Evolutionary conservation across 2,888 invertebrate species (phyloP).

Genomic region (Strigamia crassipes): DNA sequence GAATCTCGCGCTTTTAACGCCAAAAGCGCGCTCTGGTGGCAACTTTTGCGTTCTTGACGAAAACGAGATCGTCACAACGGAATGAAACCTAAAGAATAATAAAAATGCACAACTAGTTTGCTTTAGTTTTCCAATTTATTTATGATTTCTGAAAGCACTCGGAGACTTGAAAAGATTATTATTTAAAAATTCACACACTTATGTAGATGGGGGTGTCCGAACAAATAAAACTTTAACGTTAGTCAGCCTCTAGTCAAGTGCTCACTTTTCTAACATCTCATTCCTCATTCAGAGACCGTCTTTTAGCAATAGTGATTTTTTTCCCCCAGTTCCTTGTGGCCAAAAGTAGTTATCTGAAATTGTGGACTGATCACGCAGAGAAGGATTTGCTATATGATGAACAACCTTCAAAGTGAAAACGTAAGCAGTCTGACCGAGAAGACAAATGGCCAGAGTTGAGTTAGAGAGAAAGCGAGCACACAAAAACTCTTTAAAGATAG

Average conservation of each 20-base stretch:
- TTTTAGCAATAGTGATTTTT: background rate
- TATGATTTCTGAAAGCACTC: background rate
- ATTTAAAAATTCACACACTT: background rate
- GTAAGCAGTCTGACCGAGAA: slow-evolving; percentile 20
- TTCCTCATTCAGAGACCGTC: slow-evolving; percentile 26
- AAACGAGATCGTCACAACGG: no score
- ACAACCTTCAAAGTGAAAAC: slow-evolving; percentile 37
- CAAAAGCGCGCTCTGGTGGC: no score
- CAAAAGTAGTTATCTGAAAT: slow-evolving; percentile 23
- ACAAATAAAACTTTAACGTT: background rate
- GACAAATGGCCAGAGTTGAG: slow-evolving; percentile 23
- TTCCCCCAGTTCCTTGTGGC: background rate
- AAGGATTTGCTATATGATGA: slow-evolving; percentile 31
- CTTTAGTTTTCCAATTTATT: background rate
- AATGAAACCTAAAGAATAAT: no score
- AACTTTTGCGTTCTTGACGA: no score
- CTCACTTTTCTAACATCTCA: background rate
- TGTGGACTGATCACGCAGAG: slow-evolving; percentile 28
- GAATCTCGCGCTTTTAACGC: background rate
- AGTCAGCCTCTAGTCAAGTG: background rate
- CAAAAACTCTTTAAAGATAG: background rate
- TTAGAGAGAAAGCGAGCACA: background rate
- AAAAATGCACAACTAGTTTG: background rate
- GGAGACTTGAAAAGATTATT: background rate
- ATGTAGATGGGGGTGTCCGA: background rate